Base-by-base conservation (phyloP, 2,113 vertebrate genomes). In the Embiotoca jacksoni region DNA sequence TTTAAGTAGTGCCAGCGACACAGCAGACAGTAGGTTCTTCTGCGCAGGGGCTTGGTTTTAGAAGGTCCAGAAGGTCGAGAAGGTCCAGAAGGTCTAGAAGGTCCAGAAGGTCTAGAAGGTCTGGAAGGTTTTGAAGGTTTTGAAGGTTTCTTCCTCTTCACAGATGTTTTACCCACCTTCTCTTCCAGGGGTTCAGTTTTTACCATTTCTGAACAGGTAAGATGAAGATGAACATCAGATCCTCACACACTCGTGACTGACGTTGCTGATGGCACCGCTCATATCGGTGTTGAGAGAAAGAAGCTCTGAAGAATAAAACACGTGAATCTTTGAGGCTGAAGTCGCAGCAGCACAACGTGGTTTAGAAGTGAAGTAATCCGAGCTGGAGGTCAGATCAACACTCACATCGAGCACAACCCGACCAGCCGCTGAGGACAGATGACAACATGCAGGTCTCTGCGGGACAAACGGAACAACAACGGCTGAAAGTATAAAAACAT, bases 201-300 rank as follows among this genome's bases (percentile, higher is more conserved):
- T 70, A 62, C 57, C 87, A 92, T 91, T 41, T 80, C 87, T 44
- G 41, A 13, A 44, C 3, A 44, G 41, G 10, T 13, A 44, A 44
- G 23, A 23, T 23, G 23, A 11, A 44, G 2, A 44, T 11, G 2
- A 44, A 44, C 41, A 44, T 23, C 23, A 23, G 23, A 23, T 23
- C 23, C 23, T 23, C 23, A 23, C 23, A 23, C 23, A 23, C 23
- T 23, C 23, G 23, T 23, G 23, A 23, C 23, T 23, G 23, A 23
- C 23, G 23, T 23, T 23, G 23, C 23, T 23, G 23, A 23, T 1
- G 23, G 23, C 23, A 23, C 23, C 23, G 23, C 23, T 23, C 23
- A 23, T 23, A 23, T 23, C 23, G 23, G 23, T 23, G 23, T 23
- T 23, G 0, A 8, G 9, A 30, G 36, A 7, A 7, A 56, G 1